Conservation (phyloP, 2,888 invertebrate species). For the Mesoligia furuncula region DNA sequence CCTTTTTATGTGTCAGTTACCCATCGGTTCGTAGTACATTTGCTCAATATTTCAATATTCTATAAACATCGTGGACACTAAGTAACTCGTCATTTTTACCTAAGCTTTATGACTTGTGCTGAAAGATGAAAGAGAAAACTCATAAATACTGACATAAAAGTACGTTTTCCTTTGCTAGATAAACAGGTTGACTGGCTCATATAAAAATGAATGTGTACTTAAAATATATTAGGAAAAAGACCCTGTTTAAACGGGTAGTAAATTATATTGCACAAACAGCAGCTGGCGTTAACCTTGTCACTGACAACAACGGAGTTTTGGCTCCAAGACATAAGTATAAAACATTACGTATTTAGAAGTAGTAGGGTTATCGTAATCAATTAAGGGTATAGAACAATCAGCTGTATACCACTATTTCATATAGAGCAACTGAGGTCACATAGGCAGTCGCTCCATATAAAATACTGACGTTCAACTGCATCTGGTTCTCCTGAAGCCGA, state of each 20-base stretch:
- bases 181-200: conserved; percentile 33
- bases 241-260: conserved; percentile 25
- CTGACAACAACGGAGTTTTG: not conserved
- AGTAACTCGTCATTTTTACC: conserved; percentile 50
- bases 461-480: too few relatives aligned
- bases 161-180: conserved; percentile 45
- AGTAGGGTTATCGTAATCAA: not conserved
- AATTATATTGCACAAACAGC: conserved; percentile 14
- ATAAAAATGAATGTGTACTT: conserved; percentile 46
- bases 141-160: conserved; percentile 53
- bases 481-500: too few relatives aligned
- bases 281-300: conserved; percentile 7
- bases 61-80: conserved; percentile 44
- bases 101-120: conserved; percentile 51
- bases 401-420: too few relatives aligned
- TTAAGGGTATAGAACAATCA: not conserved
- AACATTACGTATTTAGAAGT: not conserved
- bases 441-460: too few relatives aligned
- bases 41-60: conserved; percentile 48
- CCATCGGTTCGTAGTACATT: conserved; percentile 26
- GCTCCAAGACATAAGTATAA: not conserved
- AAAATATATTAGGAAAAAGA: conserved; percentile 42
- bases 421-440: too few relatives aligned
- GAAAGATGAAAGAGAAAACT: conserved; percentile 48
- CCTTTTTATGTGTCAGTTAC: conserved; percentile 32